Evolutionary conservation across 1,140 invertebrate species (phyloP), one percentile per base, ranked within the genome.

Genomic region (Drosophila ficusphila): DNA sequence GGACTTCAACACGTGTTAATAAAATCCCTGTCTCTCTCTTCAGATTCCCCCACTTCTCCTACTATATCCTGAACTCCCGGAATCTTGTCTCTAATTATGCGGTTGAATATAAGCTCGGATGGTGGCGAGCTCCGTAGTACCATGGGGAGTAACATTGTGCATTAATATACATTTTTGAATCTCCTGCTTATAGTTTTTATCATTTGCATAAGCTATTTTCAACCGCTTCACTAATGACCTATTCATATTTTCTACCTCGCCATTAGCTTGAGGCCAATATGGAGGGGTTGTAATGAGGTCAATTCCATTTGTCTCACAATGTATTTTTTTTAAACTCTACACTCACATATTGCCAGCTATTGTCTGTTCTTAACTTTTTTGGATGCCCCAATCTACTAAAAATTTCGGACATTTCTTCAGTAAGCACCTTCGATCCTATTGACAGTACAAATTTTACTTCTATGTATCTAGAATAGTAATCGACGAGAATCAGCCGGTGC

Each of bases 401-500:
- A 19, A 54, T 41, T 29, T 54, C 38, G 2, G 16, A 41, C 31
- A 47, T 51, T 16, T 53, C 11, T 49, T 49, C 47, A 49, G 34
- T 34, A 21, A 49, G 11, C 11, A 21, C 7, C 29, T 34, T 49
- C 2, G n/a, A 49, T 21, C 5, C 1, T 33, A 33, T 19, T 23
- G 25, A 46, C 39, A 47, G 16, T 12, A 70, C 48, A 42, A 52
- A 29, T 19, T 58, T 41, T 38, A 34, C 53, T 34, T 58, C 29
- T 16, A 58, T 36, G 19, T 58, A 90, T 29, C 74, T 52, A 4
- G 56, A 60, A 42, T 75, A 75, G 36, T 81, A 78, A 61, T 78
- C 60, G 2, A 76, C 58, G 3, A 77, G 49, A 7, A 90, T 61
- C 25, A 89, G 60, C 51, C 76, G 52, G 57, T 90, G 79, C 6